Conservation (phyloP, 53 echinoderm and acorn worm genomes). For the Henricia sp. region DNA sequence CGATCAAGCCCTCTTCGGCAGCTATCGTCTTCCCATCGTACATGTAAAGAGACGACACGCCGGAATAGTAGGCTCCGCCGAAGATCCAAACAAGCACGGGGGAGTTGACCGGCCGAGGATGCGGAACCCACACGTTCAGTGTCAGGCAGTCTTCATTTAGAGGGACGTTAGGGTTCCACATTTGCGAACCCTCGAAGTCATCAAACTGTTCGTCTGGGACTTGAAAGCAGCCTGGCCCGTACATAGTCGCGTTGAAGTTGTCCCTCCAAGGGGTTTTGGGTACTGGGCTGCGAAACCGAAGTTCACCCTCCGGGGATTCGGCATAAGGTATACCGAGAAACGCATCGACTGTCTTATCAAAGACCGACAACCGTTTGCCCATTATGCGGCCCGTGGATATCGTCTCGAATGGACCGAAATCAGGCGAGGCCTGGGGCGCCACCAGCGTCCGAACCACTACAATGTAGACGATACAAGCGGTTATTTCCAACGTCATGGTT, state of each 20-base stretch:
- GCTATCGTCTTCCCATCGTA: constrained; percentile 87
- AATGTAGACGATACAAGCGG: constrained; percentile 27
- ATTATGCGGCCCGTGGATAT: constrained; percentile 64
- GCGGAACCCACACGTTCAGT: constrained; percentile 71
- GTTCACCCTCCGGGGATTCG: constrained; percentile 52
- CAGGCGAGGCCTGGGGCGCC: constrained; percentile 8
- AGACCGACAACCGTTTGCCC: constrained; percentile 69
- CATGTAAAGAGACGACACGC: constrained; percentile 76
- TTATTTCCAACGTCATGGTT: constrained; percentile 46
- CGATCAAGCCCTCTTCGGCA: constrained; percentile 79
- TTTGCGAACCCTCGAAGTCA: constrained; percentile 59
- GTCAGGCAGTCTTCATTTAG: constrained; percentile 63
- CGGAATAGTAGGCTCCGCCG: constrained; percentile 83
- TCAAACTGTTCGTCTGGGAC: constrained; percentile 68
- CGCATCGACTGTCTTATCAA: constrained; percentile 72
- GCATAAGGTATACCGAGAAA: constrained; percentile 86
- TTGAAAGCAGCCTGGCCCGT: constrained; percentile 76
- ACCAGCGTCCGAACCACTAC: constrained; percentile 20
- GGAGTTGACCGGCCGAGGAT: constrained; percentile 71
- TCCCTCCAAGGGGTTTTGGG: constrained; percentile 60
- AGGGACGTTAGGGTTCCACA: constrained; percentile 69
- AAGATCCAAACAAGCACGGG: constrained; percentile 95
- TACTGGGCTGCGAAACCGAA: constrained; percentile 59
- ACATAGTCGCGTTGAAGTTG: constrained; percentile 73
- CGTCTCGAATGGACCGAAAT: constrained; percentile 45